A percentile compares a stretch with the other conserved stretches of the same genome.
phyloP scores from a whole-genome alignment of 2,888 invertebrate genomes.

The Drosophila quinaria region DNA sequence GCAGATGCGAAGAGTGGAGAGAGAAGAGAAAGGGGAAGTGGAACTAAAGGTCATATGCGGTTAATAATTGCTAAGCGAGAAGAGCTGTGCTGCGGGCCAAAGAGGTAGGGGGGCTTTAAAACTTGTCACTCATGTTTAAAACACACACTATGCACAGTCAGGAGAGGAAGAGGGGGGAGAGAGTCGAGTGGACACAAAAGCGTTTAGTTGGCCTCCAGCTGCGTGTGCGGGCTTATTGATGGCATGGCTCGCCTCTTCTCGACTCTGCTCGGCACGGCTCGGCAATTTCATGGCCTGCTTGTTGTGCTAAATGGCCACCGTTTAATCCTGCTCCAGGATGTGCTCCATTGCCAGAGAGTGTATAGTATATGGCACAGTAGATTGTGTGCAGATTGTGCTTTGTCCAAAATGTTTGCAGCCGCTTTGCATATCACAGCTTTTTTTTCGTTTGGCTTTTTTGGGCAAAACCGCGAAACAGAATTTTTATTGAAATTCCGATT shows the following conservation, averaged over 20 bases:
- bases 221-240: conserved; percentile 55
- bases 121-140: conserved; percentile 70
- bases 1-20: not conserved
- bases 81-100: conserved; percentile 28
- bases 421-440: conserved; percentile 56
- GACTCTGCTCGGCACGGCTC: conserved; percentile 14
- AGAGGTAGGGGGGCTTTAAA: conserved; percentile 52
- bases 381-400: conserved; percentile 37
- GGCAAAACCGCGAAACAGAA: conserved; percentile 11
- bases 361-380: not conserved
- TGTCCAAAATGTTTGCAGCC: conserved; percentile 54
- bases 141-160: conserved; percentile 21
- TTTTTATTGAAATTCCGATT: conserved; percentile 49
- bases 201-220: conserved; percentile 31
- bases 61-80: conserved; percentile 73
- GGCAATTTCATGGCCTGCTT: conserved; percentile 56
- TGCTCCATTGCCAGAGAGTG: conserved; percentile 13
- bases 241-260: conserved; percentile 30
- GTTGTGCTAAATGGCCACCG: conserved; percentile 53
- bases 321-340: conserved; percentile 46
- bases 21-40: not conserved
- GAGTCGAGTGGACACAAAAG: conserved; percentile 44
- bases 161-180: not conserved
- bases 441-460: conserved; percentile 7
- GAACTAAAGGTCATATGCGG: conserved; percentile 56